Conservation (phyloP, 2,888 invertebrate species). For the Panzeria rudis region DNA sequence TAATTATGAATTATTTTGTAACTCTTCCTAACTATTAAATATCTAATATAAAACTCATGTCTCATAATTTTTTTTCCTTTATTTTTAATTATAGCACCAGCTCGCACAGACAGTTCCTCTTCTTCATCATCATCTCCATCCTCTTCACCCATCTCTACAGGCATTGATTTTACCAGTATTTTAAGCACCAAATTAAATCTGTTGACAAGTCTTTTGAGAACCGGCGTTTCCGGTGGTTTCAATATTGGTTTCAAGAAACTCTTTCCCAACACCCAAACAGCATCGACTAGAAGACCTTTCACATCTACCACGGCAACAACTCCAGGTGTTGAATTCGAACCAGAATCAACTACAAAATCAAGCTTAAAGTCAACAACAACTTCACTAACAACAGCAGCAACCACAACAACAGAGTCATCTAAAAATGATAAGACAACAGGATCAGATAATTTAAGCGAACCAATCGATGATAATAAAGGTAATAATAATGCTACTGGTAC, state of each 20-base stretch:
- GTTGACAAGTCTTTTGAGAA: slow-evolving; percentile 18
- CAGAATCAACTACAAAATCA: slow-evolving; percentile 13
- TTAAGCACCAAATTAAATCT: slow-evolving; percentile 52
- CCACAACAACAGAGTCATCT: background rate
- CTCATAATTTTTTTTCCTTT: no score
- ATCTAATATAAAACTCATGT: no score
- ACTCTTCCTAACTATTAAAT: no score
- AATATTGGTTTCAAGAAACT: slow-evolving; percentile 47
- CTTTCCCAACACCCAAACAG: background rate
- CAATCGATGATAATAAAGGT: background rate
- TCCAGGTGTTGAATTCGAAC: slow-evolving; percentile 34
- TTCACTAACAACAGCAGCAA: background rate
- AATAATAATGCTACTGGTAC: no score
- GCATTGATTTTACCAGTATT: slow-evolving; percentile 41
- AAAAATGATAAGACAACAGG: slow-evolving; percentile 2
- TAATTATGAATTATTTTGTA: no score
- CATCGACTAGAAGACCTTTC: slow-evolving; percentile 29
- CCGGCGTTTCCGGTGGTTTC: slow-evolving; percentile 30
- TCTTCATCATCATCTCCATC: slow-evolving; percentile 18
- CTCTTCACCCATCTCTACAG: slow-evolving; percentile 19
- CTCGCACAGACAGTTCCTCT: slow-evolving; percentile 21
- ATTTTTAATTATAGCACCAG: slow-evolving; percentile 40
- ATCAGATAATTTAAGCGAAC: background rate
- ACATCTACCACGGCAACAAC: slow-evolving; percentile 34
- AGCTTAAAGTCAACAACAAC: slow-evolving; percentile 12